Evolutionary conservation across 2,113 vertebrate genomes (phyloP), one percentile per base, ranked within the genome.

Genomic region (Carassius carassius): DNA sequence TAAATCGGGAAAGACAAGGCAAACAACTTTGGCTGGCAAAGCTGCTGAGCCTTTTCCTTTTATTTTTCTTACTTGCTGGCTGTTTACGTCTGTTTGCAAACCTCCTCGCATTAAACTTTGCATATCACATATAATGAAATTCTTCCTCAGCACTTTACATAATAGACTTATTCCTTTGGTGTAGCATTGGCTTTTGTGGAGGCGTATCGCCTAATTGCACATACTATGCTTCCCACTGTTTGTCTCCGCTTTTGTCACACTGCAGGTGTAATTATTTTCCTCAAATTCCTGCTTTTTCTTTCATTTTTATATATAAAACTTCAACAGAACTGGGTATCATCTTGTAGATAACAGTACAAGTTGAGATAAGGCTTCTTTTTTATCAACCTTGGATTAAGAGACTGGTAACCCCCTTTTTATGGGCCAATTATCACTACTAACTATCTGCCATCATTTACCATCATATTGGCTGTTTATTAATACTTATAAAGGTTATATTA

Each of bases 251-350:
- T 73, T 84, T 72, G 56, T 78, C 69, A 83, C 54, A 62, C 56
- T 85, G 1, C 16, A 47, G 51, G 58, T 70, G 83, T 89, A 87
- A 91, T 91, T 87, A 87, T 86, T 86, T 91, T 88, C 88, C 21
- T 91, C 32, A 21, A 87, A 88, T 70, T 89, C 89, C 88, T 90
- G 87, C 79, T 75, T 81, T 89, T 84, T 35, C 65, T 87, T 89
- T 85, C 86, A 0, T 41, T 82, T 44, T 56, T 44, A 25, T 19
- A 44, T 16, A 37, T 89, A 89, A 88, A 87, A 89, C 89, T 84
- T 86, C 70, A 86, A 32, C 78, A 67, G 85, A 92, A 90, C 88
- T 86, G 87, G 74, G 78, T 78, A 85, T 49, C 84, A 83, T 73
- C 63, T 81, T 83, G 32, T 74, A 78, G 85, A 90, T 91, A 58